phyloP scores from a whole-genome alignment of 1,140 invertebrate species.

The Ceratosolen solmsi region DNA sequence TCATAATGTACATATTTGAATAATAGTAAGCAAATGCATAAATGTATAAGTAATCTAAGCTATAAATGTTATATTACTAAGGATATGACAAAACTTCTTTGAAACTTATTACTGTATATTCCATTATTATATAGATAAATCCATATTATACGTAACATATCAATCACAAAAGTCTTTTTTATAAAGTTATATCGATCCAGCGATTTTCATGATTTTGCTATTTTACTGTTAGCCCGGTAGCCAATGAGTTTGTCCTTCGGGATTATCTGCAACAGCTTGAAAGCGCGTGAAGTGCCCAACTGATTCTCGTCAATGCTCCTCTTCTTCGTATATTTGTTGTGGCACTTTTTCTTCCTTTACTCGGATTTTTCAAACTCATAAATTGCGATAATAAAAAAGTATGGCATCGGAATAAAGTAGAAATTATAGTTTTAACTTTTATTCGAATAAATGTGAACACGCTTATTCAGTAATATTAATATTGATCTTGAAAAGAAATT shows the following conservation, averaged over 20 bases:
- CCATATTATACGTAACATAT: not conserved
- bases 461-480: not conserved
- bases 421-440: not conserved
- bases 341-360: not conserved
- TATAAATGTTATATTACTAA: too few relatives aligned
- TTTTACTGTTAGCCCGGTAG: not conserved
- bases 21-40: too few relatives aligned
- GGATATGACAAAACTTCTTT: too few relatives aligned
- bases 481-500: not conserved
- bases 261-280: constrained; percentile 24
- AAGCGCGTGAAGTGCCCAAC: not conserved
- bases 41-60: too few relatives aligned
- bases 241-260: constrained; percentile 14
- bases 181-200: not conserved
- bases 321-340: not conserved
- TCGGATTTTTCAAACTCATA: constrained; percentile 2
- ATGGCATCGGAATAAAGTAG: not conserved
- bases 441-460: not conserved
- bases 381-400: not conserved
- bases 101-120: too few relatives aligned
- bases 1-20: too few relatives aligned
- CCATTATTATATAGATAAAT: too few relatives aligned
- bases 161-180: not conserved
- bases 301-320: not conserved
- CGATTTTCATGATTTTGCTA: constrained; percentile 10